Evolutionary conservation across 2,113 vertebrate species (phyloP), one percentile per base, ranked within the genome.

Genomic region (Pollachius pollachius): DNA sequence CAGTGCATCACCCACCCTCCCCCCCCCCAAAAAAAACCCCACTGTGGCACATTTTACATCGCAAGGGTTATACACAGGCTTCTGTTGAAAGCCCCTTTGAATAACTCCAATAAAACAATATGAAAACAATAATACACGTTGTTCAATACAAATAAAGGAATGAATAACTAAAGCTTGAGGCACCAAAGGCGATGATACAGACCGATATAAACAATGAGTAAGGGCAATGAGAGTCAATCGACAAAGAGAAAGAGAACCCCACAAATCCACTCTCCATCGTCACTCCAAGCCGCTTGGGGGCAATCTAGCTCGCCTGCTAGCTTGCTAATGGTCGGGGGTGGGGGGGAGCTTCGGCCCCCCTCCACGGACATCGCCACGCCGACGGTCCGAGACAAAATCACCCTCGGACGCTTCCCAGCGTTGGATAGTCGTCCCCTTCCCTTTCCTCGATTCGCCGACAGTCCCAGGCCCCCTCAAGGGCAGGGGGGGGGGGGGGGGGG

Each of bases 111-210:
- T 48, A 48, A 48, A 48, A 48, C 12, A 48, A 12, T 48, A 48
- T 13, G 4, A 34, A 85, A 86, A 85, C 67, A 65, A 82, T 63
- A 67, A 73, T 85, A 88, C 75, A 86, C 75, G 68, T 81, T 65
- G 73, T 84, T 84, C 67, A 83, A 79, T 85, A 88, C 72, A 82
- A 76, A 84, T 81, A 90, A 91, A 89, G 86, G 90, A 92, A 92
- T 91, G 90, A 92, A 90, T 90, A 86, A 76, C 69, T 75, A 90
- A 90, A 86, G 83, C 78, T 89, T 80, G 84, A 92, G 89, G 90
- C 92, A 92, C 89, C 80, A 83, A 90, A 92, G 90, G 88, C 89
- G 83, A 88, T 87, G 58, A 82, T 79, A 84, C 83, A 90, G 65
- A 86, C 54, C 5, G 84, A 84, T 73, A 81, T 75, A 87, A 83